These are phyloP conservation scores for Orthosia cruda DNA, from an alignment of 2,888 invertebrate species.

Conservation along the genomic window DNA sequence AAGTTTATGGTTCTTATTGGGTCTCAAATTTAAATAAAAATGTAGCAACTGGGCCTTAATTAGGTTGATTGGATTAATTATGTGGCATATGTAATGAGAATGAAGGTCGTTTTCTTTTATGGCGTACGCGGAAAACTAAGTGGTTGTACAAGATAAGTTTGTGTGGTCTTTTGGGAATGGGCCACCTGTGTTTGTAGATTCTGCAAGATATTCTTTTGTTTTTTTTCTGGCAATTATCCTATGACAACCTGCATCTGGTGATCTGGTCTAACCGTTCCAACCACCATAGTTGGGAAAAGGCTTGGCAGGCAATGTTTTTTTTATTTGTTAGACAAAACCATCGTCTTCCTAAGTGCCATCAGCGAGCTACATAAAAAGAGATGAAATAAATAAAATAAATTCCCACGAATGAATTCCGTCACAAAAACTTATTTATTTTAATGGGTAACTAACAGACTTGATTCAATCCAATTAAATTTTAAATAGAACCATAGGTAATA, in stretches of 20 bases:
- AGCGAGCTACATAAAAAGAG: too few species aligned
- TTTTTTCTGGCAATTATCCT: background rate
- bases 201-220: too few species aligned
- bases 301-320: too few species aligned
- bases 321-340: too few species aligned
- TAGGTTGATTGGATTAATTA: slow-evolving; percentile 68
- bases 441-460: too few species aligned
- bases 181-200: background rate
- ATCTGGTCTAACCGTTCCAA: too few species aligned
- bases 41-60: slow-evolving; percentile 58
- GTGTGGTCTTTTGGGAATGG: slow-evolving; percentile 33
- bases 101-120: slow-evolving; percentile 48
- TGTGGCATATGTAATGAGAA: slow-evolving; percentile 62
- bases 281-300: too few species aligned
- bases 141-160: slow-evolving; percentile 9
- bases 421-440: too few species aligned
- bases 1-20: slow-evolving; percentile 63
- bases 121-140: slow-evolving; percentile 51
- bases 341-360: too few species aligned
- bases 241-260: too few species aligned
- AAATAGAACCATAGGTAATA: background rate
- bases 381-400: background rate
- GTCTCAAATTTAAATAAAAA: slow-evolving; percentile 61
- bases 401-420: background rate
- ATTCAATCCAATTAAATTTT: background rate